Base-by-base conservation (phyloP, 1,140 invertebrate species). In the Procambarus virginalis region DNA sequence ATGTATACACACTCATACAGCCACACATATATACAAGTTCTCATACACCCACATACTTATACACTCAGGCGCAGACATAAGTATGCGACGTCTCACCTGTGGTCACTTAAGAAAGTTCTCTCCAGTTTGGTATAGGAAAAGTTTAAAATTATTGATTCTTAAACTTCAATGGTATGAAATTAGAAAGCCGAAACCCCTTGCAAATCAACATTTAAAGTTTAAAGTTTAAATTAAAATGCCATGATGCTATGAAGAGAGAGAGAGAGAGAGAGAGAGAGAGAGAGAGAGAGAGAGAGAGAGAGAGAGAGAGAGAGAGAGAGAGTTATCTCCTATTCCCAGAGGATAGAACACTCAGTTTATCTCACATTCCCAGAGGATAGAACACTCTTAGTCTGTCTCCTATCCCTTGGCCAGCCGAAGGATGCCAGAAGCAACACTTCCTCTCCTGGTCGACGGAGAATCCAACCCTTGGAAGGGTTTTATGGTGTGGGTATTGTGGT, bases 261-360 rank as follows among this genome's bases (percentile, higher is more conserved):
- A 46, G 34, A 77, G 75, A 34, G 75, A 77, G 75, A 34, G 75
- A 77, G 75, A 34, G 75, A 77, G 75, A 45, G 75, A 77, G 34
- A 45, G 22, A 77, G 75, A 46, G 75, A 3, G 75, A 46, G 75
- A 46, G 75, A 46, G 9, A 77, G 75, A 45, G 20, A 77, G 75
- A 45, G 75, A 77, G 4, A 45, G 75, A 77, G 75, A 45, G 20
- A 34, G 75, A 45, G 75, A 77, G 20, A 77, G 75, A 77, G 75
- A 45, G 20, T 34, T 34, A 34, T 34, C 34, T 34, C 34, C 34
- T 34, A 34, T 34, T 34, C 34, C 34, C 34, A 34, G 34, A 34
- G 34, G 34, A 34, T 34, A 34, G 34, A 34, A 34, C 34, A 34
- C 34, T 34, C 34, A n/a, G n/a, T n/a, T 34, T 34, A 34, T 34